Base-by-base conservation (phyloP, 2,113 vertebrate species). In the Euleptes europaea region DNA sequence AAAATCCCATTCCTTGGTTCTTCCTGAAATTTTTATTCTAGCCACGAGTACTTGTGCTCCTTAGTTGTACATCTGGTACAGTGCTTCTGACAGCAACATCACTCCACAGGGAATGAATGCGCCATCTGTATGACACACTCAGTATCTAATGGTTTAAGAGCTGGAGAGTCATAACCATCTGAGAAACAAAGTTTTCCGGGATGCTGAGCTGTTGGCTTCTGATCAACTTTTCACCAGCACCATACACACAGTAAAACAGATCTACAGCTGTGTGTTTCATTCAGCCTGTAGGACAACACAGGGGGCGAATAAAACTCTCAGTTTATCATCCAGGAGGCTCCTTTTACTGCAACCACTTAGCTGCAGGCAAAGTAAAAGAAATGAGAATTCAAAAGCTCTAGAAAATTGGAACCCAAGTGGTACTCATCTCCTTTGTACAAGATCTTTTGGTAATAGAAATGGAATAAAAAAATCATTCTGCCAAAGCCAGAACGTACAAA, bases 21-120 rank as follows among this genome's bases (percentile, higher is more conserved):
- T 71, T 90, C 54, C 51, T 40, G 70, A 83, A 86, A 88, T 93
- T 94, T 91, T 92, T 57, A 92, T 92, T 93, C 86, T 63, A 91
- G 63, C 57, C 85, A 83, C 3, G 44, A 93, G 1, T 67, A 73
- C 63, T 91, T 75, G 71, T 92, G 86, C 83, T 89, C 40, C 84
- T 92, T 93, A 87, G 82, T 51, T 86, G 84, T 94, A 90, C 93
- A 94, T 93, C 93, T 94, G 92, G 82, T 89, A 86, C 76, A 88
- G 73, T 85, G 89, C 87, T 92, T 92, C 79, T 94, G 92, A 94
- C 90, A 94, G 82, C 88, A 93, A 10, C 75, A 92, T 92, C 82
- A 90, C 88, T 92, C 92, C 74, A 0, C 44, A 80, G 94, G 88
- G 93, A 94, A 83, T 63, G 85, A 84, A 88, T 88, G 49, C 90